phyloP scores from a whole-genome alignment of 2,113 vertebrate genomes.

The Ariopsis seemanni region DNA sequence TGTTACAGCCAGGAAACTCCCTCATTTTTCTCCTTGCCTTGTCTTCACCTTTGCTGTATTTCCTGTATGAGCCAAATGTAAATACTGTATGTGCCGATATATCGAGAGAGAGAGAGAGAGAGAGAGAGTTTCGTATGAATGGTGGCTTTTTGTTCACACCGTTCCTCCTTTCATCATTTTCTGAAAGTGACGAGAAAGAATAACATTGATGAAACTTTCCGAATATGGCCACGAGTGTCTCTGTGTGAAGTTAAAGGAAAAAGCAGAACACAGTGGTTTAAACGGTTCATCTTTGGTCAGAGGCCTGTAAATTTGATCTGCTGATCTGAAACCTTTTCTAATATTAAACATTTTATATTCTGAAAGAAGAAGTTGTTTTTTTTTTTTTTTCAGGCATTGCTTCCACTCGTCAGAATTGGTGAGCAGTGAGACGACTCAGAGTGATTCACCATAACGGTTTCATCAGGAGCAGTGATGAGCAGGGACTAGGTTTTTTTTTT shows the following conservation, averaged over 20 bases:
- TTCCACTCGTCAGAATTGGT: background rate
- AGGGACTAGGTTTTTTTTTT: too few species aligned
- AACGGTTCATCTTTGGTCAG: background rate
- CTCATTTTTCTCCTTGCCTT: background rate
- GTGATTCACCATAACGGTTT: background rate
- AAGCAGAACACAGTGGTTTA: background rate
- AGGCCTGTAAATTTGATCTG: background rate
- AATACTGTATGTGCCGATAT: background rate
- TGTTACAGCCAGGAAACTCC: background rate
- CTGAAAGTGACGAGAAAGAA: background rate
- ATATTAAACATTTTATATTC: background rate
- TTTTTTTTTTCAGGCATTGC: background rate
- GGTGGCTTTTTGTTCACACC: background rate
- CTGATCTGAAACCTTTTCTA: background rate
- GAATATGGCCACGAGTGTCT: background rate
- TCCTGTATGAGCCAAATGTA: background rate
- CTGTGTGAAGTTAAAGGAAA: background rate
- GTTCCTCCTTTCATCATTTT: background rate
- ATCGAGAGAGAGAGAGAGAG: background rate
- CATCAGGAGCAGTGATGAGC: background rate
- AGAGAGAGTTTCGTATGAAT: constrained; percentile 1
- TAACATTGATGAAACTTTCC: too few species aligned
- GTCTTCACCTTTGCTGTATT: background rate
- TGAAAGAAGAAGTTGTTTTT: constrained; percentile 8
- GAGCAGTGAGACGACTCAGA: background rate